phyloP scores from a whole-genome alignment of 2,888 invertebrate genomes.

The Erannis defoliaria region DNA sequence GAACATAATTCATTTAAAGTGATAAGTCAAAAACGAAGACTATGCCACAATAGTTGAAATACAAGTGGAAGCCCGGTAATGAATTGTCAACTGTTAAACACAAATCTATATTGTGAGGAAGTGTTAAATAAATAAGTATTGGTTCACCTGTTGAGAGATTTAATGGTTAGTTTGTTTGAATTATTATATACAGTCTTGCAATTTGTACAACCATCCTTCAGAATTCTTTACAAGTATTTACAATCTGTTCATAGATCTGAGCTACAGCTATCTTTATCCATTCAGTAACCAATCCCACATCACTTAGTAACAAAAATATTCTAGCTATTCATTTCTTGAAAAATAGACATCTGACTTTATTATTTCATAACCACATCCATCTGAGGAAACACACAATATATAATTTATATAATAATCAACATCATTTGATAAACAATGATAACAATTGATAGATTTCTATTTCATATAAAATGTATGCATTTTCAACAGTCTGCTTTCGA shows the following conservation, averaged over 20 bases:
- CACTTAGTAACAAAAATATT: slow-evolving; percentile 82
- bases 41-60: slow-evolving; percentile 15
- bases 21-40: background rate
- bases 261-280: slow-evolving; percentile 74
- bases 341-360: slow-evolving; percentile 80
- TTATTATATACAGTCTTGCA: slow-evolving; percentile 74
- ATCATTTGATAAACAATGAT: slow-evolving; percentile 83
- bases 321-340: slow-evolving; percentile 77
- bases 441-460: slow-evolving; percentile 82
- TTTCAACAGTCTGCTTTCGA: slow-evolving; percentile 73
- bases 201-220: slow-evolving; percentile 79
- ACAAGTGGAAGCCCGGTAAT: background rate
- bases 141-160: slow-evolving; percentile 29
- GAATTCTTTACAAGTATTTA: slow-evolving; percentile 70
- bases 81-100: background rate
- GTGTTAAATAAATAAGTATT: slow-evolving; percentile 12
- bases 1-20: background rate
- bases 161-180: slow-evolving; percentile 23
- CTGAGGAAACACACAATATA: slow-evolving; percentile 81
- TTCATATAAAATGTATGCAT: slow-evolving; percentile 78
- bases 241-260: slow-evolving; percentile 68
- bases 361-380: slow-evolving; percentile 74
- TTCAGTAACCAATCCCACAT: slow-evolving; percentile 79
- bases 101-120: no score
- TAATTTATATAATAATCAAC: slow-evolving; percentile 82